These are phyloP conservation scores for Lepidocyrtoides sp. DNA, from an alignment of 2,888 invertebrate genomes.

Conservation along the genomic window DNA sequence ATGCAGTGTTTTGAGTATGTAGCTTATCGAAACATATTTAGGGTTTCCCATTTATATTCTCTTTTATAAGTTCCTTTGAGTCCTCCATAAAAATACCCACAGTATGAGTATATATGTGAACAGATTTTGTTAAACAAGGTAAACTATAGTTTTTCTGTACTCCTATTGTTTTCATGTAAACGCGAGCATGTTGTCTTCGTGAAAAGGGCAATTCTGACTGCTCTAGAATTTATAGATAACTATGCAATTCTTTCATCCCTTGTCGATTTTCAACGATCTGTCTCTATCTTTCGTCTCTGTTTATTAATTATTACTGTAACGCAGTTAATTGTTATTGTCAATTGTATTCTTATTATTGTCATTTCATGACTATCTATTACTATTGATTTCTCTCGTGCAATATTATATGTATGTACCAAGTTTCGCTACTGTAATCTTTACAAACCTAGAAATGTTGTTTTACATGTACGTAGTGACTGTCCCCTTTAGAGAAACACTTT, in stretches of 20 bases:
- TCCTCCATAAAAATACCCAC: not conserved
- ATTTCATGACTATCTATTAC: slow-evolving; percentile 26
- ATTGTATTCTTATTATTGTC: not conserved
- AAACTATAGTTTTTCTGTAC: slow-evolving; percentile 13
- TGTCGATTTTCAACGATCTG: slow-evolving; percentile 33
- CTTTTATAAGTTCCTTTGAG: not conserved
- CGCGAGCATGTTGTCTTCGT: slow-evolving; percentile 49
- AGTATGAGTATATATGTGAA: no score
- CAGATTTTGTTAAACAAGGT: not conserved
- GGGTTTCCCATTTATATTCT: not conserved
- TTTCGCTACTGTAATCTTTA: slow-evolving; percentile 21
- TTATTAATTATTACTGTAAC: slow-evolving; percentile 35
- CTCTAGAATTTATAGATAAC: slow-evolving; percentile 16
- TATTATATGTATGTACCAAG: slow-evolving; percentile 50
- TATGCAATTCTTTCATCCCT: not conserved
- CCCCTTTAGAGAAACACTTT: slow-evolving; percentile 55
- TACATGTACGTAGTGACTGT: slow-evolving; percentile 46
- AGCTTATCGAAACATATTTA: not conserved
- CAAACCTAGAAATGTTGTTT: slow-evolving; percentile 20
- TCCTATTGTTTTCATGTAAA: slow-evolving; percentile 45
- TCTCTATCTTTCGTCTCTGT: slow-evolving; percentile 56
- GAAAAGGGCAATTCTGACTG: slow-evolving; percentile 54
- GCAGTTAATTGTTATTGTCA: slow-evolving; percentile 12
- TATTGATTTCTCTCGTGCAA: slow-evolving; percentile 49
- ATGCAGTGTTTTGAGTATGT: not conserved